phyloP scores from a whole-genome alignment of 1,140 invertebrate species.

The Armadillidium nasatum region DNA sequence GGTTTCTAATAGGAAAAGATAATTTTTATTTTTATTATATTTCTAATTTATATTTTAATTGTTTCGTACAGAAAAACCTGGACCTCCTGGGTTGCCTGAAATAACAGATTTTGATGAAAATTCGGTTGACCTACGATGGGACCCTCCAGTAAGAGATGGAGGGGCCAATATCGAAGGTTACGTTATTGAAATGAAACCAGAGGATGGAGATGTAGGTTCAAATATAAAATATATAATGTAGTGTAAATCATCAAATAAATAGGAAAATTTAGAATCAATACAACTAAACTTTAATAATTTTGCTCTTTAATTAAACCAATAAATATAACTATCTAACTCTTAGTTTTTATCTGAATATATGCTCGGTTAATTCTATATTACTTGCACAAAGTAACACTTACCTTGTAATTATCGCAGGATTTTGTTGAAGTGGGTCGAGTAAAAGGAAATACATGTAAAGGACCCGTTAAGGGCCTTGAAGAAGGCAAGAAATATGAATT shows the following conservation, averaged over 20 bases:
- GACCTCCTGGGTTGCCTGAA: slow-evolving; percentile 84
- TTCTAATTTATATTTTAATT: too few species aligned
- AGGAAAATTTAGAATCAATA: too few species aligned
- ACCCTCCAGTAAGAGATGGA: slow-evolving; percentile 87
- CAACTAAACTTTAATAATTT: too few species aligned
- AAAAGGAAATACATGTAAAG: slow-evolving; percentile 69
- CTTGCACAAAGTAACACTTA: neutral
- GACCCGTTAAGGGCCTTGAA: slow-evolving; percentile 78
- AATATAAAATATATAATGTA: too few species aligned
- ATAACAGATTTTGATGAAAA: slow-evolving; percentile 90
- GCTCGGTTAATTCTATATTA: neutral
- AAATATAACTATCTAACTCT: too few species aligned
- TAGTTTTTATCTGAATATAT: too few species aligned
- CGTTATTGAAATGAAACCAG: slow-evolving; percentile 80
- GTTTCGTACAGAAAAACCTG: slow-evolving; percentile 63
- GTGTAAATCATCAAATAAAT: too few species aligned
- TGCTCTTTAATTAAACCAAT: too few species aligned
- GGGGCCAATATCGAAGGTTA: slow-evolving; percentile 93
- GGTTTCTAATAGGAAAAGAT: too few species aligned
- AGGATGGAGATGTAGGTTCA: slow-evolving; percentile 48
- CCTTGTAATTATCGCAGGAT: slow-evolving; percentile 26
- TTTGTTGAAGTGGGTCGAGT: slow-evolving; percentile 71
- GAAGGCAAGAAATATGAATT: slow-evolving; percentile 95
- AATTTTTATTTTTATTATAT: too few species aligned
- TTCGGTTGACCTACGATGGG: slow-evolving; percentile 92